Percentiles rank a stretch among this genome's conserved stretches.
Evolutionary conservation across 2,888 invertebrate species (phyloP).

Genomic region (Drosophila pegasa): DNA sequence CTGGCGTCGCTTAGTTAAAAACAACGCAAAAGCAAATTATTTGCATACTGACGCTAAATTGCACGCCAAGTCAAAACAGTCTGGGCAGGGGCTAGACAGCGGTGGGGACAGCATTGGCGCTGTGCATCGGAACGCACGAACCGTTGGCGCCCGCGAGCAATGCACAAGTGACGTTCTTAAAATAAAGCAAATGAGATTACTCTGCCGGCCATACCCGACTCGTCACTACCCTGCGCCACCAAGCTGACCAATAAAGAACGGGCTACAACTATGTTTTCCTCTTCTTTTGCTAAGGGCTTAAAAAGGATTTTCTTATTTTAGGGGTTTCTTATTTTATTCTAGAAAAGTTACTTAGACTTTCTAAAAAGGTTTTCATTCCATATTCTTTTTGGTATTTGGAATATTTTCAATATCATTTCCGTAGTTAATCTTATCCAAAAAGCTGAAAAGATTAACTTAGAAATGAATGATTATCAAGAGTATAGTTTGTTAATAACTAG

Average conservation of each 20-base stretch:
- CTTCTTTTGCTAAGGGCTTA: too few species aligned
- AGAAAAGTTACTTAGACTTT: too few species aligned
- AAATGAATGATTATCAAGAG: not conserved
- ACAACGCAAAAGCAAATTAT: constrained; percentile 49
- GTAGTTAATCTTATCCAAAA: too few species aligned
- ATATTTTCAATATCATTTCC: not conserved
- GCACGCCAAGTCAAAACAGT: constrained; percentile 36
- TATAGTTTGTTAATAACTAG: not conserved
- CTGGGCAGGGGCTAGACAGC: constrained; percentile 57
- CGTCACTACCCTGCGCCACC: constrained; percentile 13
- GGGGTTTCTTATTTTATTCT: too few species aligned
- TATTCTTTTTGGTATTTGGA: not conserved
- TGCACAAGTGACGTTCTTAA: constrained; percentile 68
- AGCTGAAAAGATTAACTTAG: not conserved
- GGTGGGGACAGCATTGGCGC: constrained; percentile 43
- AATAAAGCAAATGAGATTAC: constrained; percentile 52
- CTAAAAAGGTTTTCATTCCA: too few species aligned
- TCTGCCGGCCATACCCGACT: constrained; percentile 4
- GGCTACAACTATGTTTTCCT: rapidly evolving
- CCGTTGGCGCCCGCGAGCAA: constrained; percentile 73
- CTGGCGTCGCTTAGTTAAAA: constrained; percentile 68
- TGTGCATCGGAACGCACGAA: constrained; percentile 56
- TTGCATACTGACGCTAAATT: constrained; percentile 53
- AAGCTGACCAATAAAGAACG: not conserved
- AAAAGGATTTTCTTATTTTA: too few species aligned